A percentile compares a stretch with the other conserved stretches of the same genome.
Evolutionary conservation across 1,140 invertebrate species (phyloP).

Genomic region (Acromyrmex echinatior): DNA sequence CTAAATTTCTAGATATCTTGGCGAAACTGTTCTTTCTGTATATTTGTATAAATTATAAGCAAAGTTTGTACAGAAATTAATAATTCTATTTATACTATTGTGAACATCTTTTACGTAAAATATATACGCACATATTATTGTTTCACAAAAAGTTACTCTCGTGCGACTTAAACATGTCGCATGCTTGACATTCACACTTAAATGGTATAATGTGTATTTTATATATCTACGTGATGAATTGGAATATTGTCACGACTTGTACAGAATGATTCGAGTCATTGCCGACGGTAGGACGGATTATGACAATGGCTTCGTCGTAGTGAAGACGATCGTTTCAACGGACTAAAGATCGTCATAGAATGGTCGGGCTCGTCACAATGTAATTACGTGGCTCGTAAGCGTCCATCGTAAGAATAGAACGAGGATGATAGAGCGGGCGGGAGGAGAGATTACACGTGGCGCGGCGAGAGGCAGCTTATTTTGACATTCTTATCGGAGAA

Average conservation of each 20-base stretch:
- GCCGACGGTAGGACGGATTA: constrained; percentile 11
- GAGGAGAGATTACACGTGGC: constrained; percentile 75
- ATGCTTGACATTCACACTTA: background rate
- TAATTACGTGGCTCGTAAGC: constrained; percentile 82
- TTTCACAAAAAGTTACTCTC: background rate
- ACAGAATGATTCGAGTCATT: constrained; percentile 35
- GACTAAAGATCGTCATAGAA: constrained; percentile 23
- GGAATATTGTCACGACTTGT: background rate
- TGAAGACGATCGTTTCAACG: constrained; percentile 57
- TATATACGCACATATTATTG: background rate
- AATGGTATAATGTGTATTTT: constrained; percentile 11
- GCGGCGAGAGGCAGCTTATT: constrained; percentile 82
- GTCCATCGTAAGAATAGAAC: background rate
- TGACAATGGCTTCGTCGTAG: background rate
- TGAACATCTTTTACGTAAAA: background rate
- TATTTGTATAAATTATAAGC: background rate
- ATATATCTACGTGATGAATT: constrained; percentile 11
- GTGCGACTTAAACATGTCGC: background rate
- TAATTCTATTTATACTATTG: constrained; percentile 1
- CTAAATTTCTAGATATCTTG: too few relatives aligned
- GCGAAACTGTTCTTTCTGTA: too few relatives aligned
- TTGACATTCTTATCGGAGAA: constrained; percentile 85
- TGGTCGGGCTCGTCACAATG: constrained; percentile 78
- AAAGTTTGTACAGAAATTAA: background rate
- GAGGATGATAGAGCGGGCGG: background rate